Conservation (phyloP, 2,888 invertebrate species). For the Peribatodes rhomboidaria region DNA sequence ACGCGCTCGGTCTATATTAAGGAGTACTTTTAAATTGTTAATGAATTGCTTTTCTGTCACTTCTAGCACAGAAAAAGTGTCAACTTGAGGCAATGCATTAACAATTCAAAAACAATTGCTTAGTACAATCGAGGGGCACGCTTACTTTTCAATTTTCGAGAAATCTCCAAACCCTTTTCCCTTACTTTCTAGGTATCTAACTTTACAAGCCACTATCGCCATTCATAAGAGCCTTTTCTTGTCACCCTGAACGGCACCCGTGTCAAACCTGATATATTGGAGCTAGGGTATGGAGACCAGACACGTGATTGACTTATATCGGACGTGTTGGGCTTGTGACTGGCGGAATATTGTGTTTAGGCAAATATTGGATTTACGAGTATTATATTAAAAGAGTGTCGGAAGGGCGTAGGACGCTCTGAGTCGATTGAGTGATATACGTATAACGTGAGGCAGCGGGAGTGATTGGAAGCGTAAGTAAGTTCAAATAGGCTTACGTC, state of each 20-base stretch:
- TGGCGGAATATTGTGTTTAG: constrained; percentile 34
- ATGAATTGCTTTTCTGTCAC: too few relatives aligned
- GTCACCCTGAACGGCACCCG: constrained; percentile 74
- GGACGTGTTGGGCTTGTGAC: constrained; percentile 20
- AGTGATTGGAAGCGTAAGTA: too few relatives aligned
- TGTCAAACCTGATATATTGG: constrained; percentile 82
- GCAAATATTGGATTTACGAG: constrained; percentile 8
- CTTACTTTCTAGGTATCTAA: constrained; percentile 14
- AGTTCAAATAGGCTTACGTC: too few relatives aligned
- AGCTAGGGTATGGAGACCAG: constrained; percentile 57
- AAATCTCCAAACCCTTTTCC: constrained; percentile 8
- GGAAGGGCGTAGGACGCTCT: background rate
- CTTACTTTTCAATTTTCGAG: background rate
- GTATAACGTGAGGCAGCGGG: too few relatives aligned
- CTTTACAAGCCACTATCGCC: constrained; percentile 30
- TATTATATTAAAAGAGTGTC: background rate
- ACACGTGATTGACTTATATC: constrained; percentile 65
- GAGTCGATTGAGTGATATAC: too few relatives aligned
- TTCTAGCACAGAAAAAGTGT: too few relatives aligned
- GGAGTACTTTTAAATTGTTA: too few relatives aligned
- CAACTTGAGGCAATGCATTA: too few relatives aligned
- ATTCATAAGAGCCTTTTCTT: constrained; percentile 76
- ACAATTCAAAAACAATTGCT: too few relatives aligned
- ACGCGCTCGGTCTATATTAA: too few relatives aligned
- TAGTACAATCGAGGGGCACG: background rate